Evolutionary conservation across 2,113 vertebrate species (phyloP).

Genomic region (Nothocercus julius): DNA sequence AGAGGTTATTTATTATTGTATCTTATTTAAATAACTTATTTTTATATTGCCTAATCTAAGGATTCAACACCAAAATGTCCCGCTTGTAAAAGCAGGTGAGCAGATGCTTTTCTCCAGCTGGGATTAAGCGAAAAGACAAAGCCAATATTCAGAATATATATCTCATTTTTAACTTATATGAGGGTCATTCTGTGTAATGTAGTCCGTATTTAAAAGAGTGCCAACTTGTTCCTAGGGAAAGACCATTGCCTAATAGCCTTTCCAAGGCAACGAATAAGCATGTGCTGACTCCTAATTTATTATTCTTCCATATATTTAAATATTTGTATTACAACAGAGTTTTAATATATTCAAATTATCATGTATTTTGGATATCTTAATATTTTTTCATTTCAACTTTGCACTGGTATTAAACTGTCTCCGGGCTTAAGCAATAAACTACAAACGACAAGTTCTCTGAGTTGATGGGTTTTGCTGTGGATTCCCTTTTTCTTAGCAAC

Average conservation of each 20-base stretch:
- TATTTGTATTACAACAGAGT: slow-evolving; percentile 61
- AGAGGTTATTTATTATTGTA: slow-evolving; percentile 75
- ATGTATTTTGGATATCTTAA: neutral
- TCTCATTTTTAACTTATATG: neutral
- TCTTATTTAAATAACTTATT: slow-evolving; percentile 80
- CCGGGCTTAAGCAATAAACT: slow-evolving; percentile 45
- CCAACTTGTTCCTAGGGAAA: slow-evolving; percentile 70
- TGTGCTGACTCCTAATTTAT: slow-evolving; percentile 72
- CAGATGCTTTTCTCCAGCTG: neutral
- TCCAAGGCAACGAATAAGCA: neutral
- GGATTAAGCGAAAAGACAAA: neutral
- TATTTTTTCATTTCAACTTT: neutral
- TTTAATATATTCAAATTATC: slow-evolving; percentile 68
- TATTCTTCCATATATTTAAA: slow-evolving; percentile 73
- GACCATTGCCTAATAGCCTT: neutral
- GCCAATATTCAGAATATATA: neutral
- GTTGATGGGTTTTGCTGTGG: rapidly evolving
- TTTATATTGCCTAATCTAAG: slow-evolving; percentile 5
- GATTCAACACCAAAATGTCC: neutral
- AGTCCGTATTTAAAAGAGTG: neutral
- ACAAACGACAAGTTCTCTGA: neutral
- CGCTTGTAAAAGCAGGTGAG: neutral
- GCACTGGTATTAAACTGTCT: slow-evolving; percentile 10
- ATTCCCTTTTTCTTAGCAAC: neutral
- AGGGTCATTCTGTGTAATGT: neutral